Evolutionary conservation across 2,888 invertebrate genomes (phyloP), one percentile per base, ranked within the genome.

Genomic region (Amiota mariae): DNA sequence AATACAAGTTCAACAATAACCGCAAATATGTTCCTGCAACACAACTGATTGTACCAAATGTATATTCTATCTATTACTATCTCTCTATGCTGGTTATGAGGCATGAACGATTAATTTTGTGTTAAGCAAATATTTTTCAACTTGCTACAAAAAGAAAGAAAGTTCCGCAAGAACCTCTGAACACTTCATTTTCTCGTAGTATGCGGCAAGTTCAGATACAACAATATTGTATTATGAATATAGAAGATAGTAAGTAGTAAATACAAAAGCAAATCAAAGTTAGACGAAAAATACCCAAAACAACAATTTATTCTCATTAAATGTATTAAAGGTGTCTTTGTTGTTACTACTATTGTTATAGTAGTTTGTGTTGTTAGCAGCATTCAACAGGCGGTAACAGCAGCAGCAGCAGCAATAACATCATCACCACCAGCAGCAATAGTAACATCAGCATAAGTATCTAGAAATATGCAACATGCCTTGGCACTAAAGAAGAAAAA

Each of bases 271-370:
- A 66, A 66, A 66, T 66, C 66, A 48, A 48, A 66, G 47, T 66
- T 47, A 36, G 10, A 24, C 20, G 18, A 78, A 83, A 85, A 85
- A 84, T 85, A 79, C 84, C 85, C 84, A 78, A 85, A 85, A 84
- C 85, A 85, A 83, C 85, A 84, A 84, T 84, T 85, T 85, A 85
- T 84, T 84, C 84, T 84, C 84, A 85, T 84, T 84, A 85, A 85
- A 83, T 81, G 79, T 83, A 82, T 79, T 36, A 81, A 80, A 85
- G 82, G 83, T 81, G 82, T 82, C 77, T 68, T 72, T 36, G 36
- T 36, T 36, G 36, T 36, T 36, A 6, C 6, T 36, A 6, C 36
- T 36, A 36, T 36, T 36, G 36, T 36, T 36, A 6, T 36, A 36
- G 6, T 36, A 2, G 36, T 36, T 36, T 36, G 36, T 36, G 36